Evolutionary conservation across 1,140 invertebrate genomes (phyloP).

Genomic region (Ectropis grisescens): DNA sequence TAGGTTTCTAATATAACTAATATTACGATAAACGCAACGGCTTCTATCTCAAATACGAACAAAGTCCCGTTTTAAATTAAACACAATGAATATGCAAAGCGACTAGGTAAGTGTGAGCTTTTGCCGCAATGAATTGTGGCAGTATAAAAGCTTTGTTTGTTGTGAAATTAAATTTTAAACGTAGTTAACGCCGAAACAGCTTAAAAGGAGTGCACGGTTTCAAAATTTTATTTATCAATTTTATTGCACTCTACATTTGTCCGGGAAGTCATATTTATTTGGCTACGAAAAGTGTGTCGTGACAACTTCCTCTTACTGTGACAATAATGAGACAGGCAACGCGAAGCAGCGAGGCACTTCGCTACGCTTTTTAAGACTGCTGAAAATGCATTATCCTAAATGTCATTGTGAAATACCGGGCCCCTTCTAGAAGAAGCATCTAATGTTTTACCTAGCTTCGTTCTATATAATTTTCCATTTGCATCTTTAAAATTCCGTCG

Average conservation of each 20-base stretch:
- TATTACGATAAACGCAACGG: no score
- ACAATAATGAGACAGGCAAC: conserved; percentile 30
- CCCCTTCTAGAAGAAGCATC: no score
- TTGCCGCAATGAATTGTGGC: conserved; percentile 43
- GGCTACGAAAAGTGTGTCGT: conserved; percentile 12
- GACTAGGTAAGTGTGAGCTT: conserved; percentile 27
- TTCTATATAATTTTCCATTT: no score
- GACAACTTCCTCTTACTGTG: conserved; percentile 19
- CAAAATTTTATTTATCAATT: neutral
- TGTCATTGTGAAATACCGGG: conserved; percentile 14
- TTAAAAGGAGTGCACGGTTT: neutral
- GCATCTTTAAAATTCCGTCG: no score
- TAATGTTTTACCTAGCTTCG: no score
- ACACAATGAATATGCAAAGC: conserved; percentile 36
- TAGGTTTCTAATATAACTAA: no score
- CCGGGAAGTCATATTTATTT: conserved; percentile 11
- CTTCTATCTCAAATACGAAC: conserved; percentile 2
- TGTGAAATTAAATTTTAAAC: conserved; percentile 49
- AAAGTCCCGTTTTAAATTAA: conserved; percentile 23
- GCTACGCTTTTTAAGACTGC: conserved; percentile 14
- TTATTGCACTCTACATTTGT: neutral
- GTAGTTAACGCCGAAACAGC: conserved; percentile 21
- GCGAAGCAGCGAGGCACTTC: conserved; percentile 12
- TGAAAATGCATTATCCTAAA: conserved; percentile 22
- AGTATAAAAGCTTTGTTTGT: conserved; percentile 52